Evolutionary conservation across 1,140 invertebrate genomes (phyloP).

Genomic region (Drosophila ogumai): DNA sequence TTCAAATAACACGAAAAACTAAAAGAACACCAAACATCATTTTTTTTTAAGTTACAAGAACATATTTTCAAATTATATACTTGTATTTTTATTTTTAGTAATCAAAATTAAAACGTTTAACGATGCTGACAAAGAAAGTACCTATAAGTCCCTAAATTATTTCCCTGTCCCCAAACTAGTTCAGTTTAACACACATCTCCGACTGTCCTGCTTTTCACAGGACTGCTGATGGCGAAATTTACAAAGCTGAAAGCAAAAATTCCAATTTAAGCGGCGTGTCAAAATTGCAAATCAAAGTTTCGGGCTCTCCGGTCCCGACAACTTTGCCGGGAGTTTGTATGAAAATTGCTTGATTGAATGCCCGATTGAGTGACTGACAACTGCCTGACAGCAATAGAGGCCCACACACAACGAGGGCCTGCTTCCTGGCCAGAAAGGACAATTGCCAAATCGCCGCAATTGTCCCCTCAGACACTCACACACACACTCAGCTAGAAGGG

Average conservation of each 20-base stretch:
- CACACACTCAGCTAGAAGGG: constrained; percentile 19
- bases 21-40: neutral
- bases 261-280: constrained; percentile 75
- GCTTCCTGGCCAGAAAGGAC: constrained; percentile 35
- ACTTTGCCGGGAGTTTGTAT: constrained; percentile 53
- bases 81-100: too few relatives aligned
- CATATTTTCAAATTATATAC: neutral
- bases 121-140: too few relatives aligned
- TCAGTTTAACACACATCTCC: constrained; percentile 10
- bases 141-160: neutral
- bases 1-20: neutral
- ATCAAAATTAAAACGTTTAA: too few relatives aligned
- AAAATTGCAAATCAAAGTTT: constrained; percentile 78
- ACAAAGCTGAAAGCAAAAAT: constrained; percentile 56
- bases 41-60: neutral
- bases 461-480: constrained; percentile 10
- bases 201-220: constrained; percentile 12
- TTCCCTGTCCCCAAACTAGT: neutral
- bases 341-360: constrained; percentile 75
- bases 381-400: constrained; percentile 21
- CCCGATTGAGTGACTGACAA: constrained; percentile 70
- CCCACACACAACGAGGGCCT: neutral
- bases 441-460: constrained; percentile 72
- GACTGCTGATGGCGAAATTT: constrained; percentile 27
- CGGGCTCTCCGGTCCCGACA: constrained; percentile 43